Base-by-base conservation (phyloP, 37 sponge, comb jelly and placozoan genomes). In the Halisarca cf. caerulea region DNA sequence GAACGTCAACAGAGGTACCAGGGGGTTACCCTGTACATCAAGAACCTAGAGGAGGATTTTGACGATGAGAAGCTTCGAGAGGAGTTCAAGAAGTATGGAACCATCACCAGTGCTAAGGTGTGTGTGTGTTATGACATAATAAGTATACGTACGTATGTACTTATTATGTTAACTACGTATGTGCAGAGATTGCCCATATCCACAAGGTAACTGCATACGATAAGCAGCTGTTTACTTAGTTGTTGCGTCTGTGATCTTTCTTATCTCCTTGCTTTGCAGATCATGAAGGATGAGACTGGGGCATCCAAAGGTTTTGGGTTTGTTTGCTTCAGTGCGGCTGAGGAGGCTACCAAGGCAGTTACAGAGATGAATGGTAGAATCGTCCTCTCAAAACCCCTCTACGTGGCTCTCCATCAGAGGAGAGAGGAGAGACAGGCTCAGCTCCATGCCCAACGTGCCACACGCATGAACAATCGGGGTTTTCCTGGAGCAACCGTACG, bases 281-380 rank as follows among this genome's bases (percentile, higher is more conserved):
- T 95, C 23, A 99, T 99, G 99, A 51, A 45, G 2, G 95, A 99
- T 85, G 99, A 99, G 80, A 86, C 30, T 21, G 85, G 86, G 14
- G 80, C 59, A 58, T 86, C 93, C 38, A 92, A 91, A 73, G 99
- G 99, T 14, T 99, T 99, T 87, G 99, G 99, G 18, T 99, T 99
- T 82, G 99, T 99, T 33, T 99, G 99, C 74, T 99, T 96, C 90
- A 89, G 91, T 3, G 92, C 99, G 43, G 95, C 99, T 18, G 99
- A 99, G 70, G 99, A 99, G 82, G 99, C 99, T 30, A 96, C 99
- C 9, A 99, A 99, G 80, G 99, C 99, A 59, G 97, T 99, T 27
- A 99, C 97, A 15, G 99, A 99, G 88, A 94, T 99, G 97, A 95
- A 99, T 72, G 99, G 99, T 0, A 88, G 95, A 23, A 99, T 96